phyloP scores from a whole-genome alignment of 2,888 invertebrate genomes.

The Dexiosoma caninum region DNA sequence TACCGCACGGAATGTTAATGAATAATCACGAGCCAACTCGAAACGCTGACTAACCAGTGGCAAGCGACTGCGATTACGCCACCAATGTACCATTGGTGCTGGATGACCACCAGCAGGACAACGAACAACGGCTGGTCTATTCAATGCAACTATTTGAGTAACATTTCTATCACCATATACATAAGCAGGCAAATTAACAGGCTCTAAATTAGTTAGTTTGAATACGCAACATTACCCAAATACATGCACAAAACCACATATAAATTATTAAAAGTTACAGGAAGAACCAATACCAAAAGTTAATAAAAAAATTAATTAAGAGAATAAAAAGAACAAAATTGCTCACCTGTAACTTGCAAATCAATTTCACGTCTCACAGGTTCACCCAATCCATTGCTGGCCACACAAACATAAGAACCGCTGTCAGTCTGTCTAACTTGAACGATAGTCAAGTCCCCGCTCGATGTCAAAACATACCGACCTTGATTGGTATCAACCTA shows the following conservation, averaged over 20 bases:
- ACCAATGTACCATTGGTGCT: constrained; percentile 89
- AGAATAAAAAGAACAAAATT: too few species aligned
- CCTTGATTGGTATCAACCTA: constrained; percentile 87
- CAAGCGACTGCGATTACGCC: constrained; percentile 87
- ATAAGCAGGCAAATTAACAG: constrained; percentile 78
- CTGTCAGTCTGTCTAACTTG: constrained; percentile 88
- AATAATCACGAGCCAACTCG: constrained; percentile 85
- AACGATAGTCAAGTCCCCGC: constrained; percentile 89
- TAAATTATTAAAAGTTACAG: constrained; percentile 12
- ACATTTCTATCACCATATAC: constrained; percentile 84
- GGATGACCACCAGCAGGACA: constrained; percentile 92
- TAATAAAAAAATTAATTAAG: neutral
- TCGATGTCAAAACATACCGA: constrained; percentile 84
- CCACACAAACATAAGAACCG: constrained; percentile 91
- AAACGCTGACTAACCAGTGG: constrained; percentile 80
- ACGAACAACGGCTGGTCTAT: constrained; percentile 84
- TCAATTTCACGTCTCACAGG: constrained; percentile 84
- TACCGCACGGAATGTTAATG: constrained; percentile 86
- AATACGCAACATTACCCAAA: constrained; percentile 65
- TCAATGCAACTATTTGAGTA: constrained; percentile 84
- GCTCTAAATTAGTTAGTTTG: constrained; percentile 68
- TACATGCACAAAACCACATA: constrained; percentile 43
- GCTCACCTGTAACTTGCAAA: constrained; percentile 86
- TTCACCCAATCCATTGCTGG: constrained; percentile 86
- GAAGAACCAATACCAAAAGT: constrained; percentile 33